A percentile compares a stretch with the other conserved stretches of the same genome.
phyloP scores from a whole-genome alignment of 2,113 vertebrate species.

The Dolichallabes microphthalmus region DNA sequence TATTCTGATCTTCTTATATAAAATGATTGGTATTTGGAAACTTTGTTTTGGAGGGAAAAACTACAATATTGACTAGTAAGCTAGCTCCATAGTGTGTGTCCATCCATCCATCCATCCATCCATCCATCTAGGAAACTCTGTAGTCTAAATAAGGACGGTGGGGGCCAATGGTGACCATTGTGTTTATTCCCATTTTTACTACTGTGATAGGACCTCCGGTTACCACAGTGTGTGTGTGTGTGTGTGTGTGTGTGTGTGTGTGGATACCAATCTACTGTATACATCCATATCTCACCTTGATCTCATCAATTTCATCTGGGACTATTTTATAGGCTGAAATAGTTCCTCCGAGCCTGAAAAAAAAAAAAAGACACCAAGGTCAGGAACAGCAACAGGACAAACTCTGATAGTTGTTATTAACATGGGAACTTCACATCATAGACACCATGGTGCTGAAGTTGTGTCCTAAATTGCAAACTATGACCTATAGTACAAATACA shows the following conservation, averaged over 20 bases:
- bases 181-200: too few species aligned
- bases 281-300: slow-evolving; percentile 83
- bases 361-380: slow-evolving; percentile 54
- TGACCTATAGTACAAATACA: background rate
- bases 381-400: background rate
- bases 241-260: too few species aligned
- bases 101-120: too few species aligned
- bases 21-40: too few species aligned
- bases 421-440: background rate
- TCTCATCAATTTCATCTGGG: slow-evolving; percentile 98
- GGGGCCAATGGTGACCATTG: too few species aligned
- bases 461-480: background rate
- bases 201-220: too few species aligned
- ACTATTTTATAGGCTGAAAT: slow-evolving; percentile 98
- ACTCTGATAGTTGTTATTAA: background rate
- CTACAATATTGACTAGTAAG: too few species aligned
- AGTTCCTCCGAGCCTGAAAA: slow-evolving; percentile 94
- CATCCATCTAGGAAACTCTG: too few species aligned
- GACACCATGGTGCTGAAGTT: background rate
- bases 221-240: too few species aligned
- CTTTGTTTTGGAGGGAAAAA: too few species aligned
- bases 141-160: too few species aligned
- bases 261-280: background rate
- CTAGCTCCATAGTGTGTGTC: too few species aligned
- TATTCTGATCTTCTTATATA: background rate